Base-by-base conservation (phyloP, 2,797 vertebrate genomes). In the Sebastes nivosus region DNA sequence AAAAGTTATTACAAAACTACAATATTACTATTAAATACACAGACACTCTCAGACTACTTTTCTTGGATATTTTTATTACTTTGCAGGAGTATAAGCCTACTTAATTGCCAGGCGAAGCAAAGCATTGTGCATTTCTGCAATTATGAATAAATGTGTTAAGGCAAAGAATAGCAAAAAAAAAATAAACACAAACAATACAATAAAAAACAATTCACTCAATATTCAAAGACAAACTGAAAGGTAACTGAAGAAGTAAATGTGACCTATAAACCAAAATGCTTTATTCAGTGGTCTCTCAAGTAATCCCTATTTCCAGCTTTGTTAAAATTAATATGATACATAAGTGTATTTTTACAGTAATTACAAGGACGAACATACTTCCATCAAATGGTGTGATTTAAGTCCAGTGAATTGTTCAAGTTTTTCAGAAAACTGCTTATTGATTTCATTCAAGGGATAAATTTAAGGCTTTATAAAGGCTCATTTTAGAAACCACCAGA, bases 271-370 rank as follows among this genome's bases (percentile, higher is more conserved):
- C 68, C 80, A 86, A 71, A 76, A 81, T 74, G 81, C 78, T 80
- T 71, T 84, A 79, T 84, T 89, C 80, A 85, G 71, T 89, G 75
- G 77, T 87, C 79, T 76, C 79, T 92, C 84, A 90, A 93, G 90
- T 94, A 91, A 82, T 90, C 81, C 78, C 79, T 88, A 91, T 85
- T 88, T 92, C 88, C 87, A 90, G 72, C 78, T 83, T 54, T 72
- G 70, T 81, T 76, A 73, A 75, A 63, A 80, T 64, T 50, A 76
- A 80, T 69, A 82, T 70, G 65, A 76, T 72, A 81, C 80, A 78
- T 30, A 7, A 30, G 27, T 81, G 75, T 64, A 34, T 76, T 86
- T 89, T 76, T 84, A 91, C 88, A 92, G 87, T 90, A 90, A 91
- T 80, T 86, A 87, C 77, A 89, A 78, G 60, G 67, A 89, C 72